These are phyloP conservation scores for Entosphenus tridentatus DNA, from an alignment of 2,113 vertebrate species.

Conservation along the genomic window DNA sequence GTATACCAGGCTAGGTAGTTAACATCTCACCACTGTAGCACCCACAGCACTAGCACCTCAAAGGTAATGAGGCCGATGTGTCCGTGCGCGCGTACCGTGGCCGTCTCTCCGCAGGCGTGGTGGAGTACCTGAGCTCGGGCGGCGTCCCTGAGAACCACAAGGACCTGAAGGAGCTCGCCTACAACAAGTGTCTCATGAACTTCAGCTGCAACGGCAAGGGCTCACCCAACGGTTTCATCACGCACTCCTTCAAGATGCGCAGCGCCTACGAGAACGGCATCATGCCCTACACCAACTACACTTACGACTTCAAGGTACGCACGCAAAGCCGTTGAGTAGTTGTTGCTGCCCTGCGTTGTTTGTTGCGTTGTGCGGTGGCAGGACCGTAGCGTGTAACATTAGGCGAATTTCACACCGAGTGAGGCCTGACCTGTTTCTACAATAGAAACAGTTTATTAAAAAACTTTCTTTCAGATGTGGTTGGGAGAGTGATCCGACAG, in stretches of 20 bases:
- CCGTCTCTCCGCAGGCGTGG: constrained; percentile 40
- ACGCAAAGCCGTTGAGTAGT: constrained; percentile 12
- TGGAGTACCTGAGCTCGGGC: constrained; percentile 87
- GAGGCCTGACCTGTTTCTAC: too few relatives aligned
- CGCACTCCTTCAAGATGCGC: constrained; percentile 86
- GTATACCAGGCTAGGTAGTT: too few relatives aligned
- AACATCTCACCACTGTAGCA: too few relatives aligned
- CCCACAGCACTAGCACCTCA: too few relatives aligned
- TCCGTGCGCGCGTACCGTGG: too few relatives aligned
- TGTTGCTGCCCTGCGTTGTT: neutral
- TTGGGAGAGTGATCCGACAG: too few relatives aligned
- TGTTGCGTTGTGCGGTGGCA: neutral
- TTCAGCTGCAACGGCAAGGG: constrained; percentile 83
- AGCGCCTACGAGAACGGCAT: constrained; percentile 85
- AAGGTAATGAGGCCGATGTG: too few relatives aligned
- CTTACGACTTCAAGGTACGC: constrained; percentile 83
- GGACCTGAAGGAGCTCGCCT: constrained; percentile 92
- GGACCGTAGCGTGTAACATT: too few relatives aligned
- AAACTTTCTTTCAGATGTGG: too few relatives aligned
- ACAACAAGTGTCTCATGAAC: constrained; percentile 87
- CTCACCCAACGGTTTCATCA: constrained; percentile 64
- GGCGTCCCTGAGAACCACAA: constrained; percentile 96
- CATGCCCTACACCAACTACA: constrained; percentile 99
- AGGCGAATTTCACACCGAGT: too few relatives aligned
- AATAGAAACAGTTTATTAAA: too few relatives aligned